These are phyloP conservation scores for Nothoprocta pentlandii DNA, from an alignment of 2,113 vertebrate species.

Conservation along the genomic window DNA sequence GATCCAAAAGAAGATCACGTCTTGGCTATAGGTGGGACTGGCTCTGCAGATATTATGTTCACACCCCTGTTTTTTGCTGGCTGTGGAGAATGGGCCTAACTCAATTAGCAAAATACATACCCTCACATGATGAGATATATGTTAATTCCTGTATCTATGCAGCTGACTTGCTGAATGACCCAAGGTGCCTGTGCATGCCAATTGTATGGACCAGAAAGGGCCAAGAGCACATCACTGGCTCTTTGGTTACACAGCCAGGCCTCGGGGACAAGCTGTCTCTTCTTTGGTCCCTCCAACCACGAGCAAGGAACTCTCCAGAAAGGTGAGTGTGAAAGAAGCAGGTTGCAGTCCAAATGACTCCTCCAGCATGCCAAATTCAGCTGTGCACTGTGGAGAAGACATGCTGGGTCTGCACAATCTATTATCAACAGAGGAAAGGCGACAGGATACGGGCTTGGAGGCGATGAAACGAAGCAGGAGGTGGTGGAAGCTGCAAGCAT, in stretches of 20 bases:
- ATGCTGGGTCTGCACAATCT: neutral
- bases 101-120: neutral
- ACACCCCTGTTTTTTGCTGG: too few species aligned
- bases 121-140: accelerated
- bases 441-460: neutral
- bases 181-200: neutral
- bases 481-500: neutral
- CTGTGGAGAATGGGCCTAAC: neutral
- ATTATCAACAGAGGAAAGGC: neutral
- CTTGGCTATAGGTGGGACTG: neutral
- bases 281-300: neutral
- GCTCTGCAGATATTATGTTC: neutral
- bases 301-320: neutral
- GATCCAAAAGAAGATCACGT: neutral
- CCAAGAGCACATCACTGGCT: neutral
- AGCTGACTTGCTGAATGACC: neutral
- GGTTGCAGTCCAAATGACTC: neutral
- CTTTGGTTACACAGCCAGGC: neutral
- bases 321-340: neutral
- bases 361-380: neutral
- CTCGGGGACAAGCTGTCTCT: neutral
- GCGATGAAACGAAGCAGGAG: neutral
- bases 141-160: neutral
- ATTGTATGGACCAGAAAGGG: neutral
- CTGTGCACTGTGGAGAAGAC: neutral